Conservation (phyloP, 2,113 vertebrate genomes). For the Oreocharis arfaki region DNA sequence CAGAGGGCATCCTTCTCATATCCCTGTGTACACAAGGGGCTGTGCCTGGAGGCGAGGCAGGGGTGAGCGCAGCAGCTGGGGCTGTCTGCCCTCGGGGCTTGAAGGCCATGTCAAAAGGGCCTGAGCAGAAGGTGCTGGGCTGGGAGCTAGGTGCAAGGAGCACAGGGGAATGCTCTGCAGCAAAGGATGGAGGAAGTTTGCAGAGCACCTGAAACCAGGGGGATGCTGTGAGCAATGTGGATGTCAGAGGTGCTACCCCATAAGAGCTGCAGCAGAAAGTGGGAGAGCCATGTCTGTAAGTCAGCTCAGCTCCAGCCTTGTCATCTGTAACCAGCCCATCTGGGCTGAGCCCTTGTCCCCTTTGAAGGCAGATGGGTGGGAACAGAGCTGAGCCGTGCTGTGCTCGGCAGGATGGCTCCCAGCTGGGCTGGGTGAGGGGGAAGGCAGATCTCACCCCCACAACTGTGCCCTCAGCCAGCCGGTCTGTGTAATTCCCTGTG, state of each 20-base stretch:
- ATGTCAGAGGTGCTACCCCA: neutral
- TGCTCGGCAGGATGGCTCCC: neutral
- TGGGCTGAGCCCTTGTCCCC: neutral
- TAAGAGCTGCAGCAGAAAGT: neutral
- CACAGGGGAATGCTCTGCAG: neutral
- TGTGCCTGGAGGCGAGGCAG: neutral
- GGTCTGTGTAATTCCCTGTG: conserved; percentile 54
- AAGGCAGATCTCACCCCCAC: neutral
- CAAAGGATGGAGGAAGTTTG: neutral
- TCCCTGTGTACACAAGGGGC: neutral
- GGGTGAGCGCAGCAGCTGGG: neutral
- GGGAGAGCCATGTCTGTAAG: neutral
- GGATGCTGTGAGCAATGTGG: neutral
- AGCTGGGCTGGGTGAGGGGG: neutral
- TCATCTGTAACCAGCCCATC: neutral
- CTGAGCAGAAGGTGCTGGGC: neutral
- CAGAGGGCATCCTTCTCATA: neutral
- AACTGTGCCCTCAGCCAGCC: neutral
- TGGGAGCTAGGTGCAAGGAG: neutral
- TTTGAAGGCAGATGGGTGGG: neutral
- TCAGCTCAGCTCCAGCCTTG: neutral
- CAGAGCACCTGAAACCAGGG: neutral
- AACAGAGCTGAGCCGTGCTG: neutral
- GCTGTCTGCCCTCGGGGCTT: neutral
- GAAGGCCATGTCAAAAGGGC: rapidly evolving